phyloP scores from a whole-genome alignment of 1,140 invertebrate genomes.

The Euura saliciscinereae region DNA sequence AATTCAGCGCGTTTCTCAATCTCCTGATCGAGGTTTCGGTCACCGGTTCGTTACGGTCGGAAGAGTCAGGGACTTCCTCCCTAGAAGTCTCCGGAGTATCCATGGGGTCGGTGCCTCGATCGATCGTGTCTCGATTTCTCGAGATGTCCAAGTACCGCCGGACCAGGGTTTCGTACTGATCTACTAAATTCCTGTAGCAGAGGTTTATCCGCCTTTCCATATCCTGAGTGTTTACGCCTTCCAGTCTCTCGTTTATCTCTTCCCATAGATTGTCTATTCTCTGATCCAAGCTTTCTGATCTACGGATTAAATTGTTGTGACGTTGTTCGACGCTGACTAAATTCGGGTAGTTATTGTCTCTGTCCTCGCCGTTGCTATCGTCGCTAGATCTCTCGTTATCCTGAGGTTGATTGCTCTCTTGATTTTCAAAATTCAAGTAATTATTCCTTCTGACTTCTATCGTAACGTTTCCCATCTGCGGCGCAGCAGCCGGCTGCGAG shows the following conservation, averaged over 20 bases:
- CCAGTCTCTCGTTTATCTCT: conserved; percentile 23
- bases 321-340: neutral
- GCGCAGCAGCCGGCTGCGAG: conserved; percentile 15
- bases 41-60: conserved; percentile 11
- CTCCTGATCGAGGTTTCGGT: conserved; percentile 28
- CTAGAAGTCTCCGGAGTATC: conserved; percentile 50
- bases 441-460: conserved; percentile 39
- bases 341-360: neutral
- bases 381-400: neutral
- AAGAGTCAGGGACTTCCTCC: conserved; percentile 14
- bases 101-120: conserved; percentile 73
- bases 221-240: conserved; percentile 22
- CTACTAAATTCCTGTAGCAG: conserved; percentile 53
- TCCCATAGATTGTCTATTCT: conserved; percentile 18
- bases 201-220: conserved; percentile 30
- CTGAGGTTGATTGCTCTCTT: neutral
- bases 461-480: conserved; percentile 27
- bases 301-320: conserved; percentile 15
- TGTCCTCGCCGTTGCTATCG: neutral
- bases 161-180: conserved; percentile 60
- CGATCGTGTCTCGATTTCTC: conserved; percentile 61
- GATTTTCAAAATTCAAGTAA: conserved; percentile 26
- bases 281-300: conserved; percentile 5
- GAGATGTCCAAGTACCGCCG: conserved; percentile 59
- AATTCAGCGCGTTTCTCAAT: conserved; percentile 33